Base-by-base conservation (phyloP, 1,140 invertebrate species). In the Brachionus rotundiformis region DNA sequence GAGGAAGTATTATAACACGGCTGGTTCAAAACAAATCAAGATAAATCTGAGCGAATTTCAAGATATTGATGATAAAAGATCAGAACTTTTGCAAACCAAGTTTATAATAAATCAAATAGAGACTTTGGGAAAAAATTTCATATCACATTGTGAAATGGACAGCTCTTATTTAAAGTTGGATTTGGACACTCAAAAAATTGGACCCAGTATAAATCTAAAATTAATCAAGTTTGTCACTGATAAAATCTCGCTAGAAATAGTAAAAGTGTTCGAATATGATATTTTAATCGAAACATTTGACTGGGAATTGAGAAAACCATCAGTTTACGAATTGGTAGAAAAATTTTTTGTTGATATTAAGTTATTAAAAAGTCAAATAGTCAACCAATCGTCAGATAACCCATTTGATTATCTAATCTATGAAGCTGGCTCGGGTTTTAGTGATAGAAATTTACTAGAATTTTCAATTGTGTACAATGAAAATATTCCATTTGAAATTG, bases 401-500 rank as follows among this genome's bases (percentile, higher is more conserved):
- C 61, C 19, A 29, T 71, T 31, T 39, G 65, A 71, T 36, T 39
- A 16, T 36, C 39, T 71, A 6, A 23, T 71, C 8, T 39, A 36
- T 39, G 31, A 71, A 36, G 16, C 39, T 71, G n/a, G 25, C 27
- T 73, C 29, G n/a, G 27, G 11, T 73, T 27, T 47, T 41, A n/a
- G 25, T 31, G 10, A 4, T 16, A 19, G 19, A 44, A 73, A 47
- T 27, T 44, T 47, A 44, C 23, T 73, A 4, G 68, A 73, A 31
- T 73, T 47, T 44, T 19, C 19, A 11, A 47, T 73, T n/a, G 36
- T 41, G 1, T 73, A 73, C 19, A 23, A 44, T 44, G 19, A 73
- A 5, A 31, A 73, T 73, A 25, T 73, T 39, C 68, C 68, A 11
- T 73, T 73, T 11, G 68, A 44, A 44, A 47, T 73, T 19, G 68